Percentiles rank a stretch among this genome's conserved stretches.
These are phyloP conservation scores for Drosophila suboccidentalis DNA, from an alignment of 2,888 invertebrate species.

Conservation along the genomic window DNA sequence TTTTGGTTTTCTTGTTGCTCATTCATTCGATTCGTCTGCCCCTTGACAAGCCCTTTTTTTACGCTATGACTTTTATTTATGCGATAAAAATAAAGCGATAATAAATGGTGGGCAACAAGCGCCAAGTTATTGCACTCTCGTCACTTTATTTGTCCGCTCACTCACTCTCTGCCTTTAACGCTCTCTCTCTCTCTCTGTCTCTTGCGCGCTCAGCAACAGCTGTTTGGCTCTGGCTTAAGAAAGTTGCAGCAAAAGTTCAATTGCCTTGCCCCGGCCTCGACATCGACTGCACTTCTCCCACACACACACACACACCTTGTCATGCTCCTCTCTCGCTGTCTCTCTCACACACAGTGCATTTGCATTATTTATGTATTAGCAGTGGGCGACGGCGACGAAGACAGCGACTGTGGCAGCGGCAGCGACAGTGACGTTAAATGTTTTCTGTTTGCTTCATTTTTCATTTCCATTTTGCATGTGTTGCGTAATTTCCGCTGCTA, in stretches of 20 bases:
- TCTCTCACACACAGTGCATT: conserved; percentile 52
- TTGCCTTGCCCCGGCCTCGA: conserved; percentile 64
- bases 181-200: neutral
- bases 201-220: conserved; percentile 58
- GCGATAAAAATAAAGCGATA: conserved; percentile 81
- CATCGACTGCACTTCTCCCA: conserved; percentile 19
- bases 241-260: conserved; percentile 77
- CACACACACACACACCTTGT: conserved; percentile 17
- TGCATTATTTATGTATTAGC: conserved; percentile 76
- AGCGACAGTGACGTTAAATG: conserved; percentile 39
- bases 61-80: conserved; percentile 73
- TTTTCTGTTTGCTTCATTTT: conserved; percentile 58
- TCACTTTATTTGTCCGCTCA: conserved; percentile 6
- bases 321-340: conserved; percentile 15
- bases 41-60: conserved; percentile 78
- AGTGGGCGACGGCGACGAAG: conserved; percentile 46
- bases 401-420: conserved; percentile 23
- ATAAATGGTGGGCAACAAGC: conserved; percentile 74
- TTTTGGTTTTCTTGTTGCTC: conserved; percentile 37
- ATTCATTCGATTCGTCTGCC: conserved; percentile 41
- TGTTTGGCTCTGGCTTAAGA: conserved; percentile 68
- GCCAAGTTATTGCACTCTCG: conserved; percentile 77
- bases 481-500: conserved; percentile 75
- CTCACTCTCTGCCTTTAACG: conserved; percentile 7
- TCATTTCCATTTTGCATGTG: conserved; percentile 73